Evolutionary conservation across 2,113 vertebrate species (phyloP).

Genomic region (Hemichromis elongatus): DNA sequence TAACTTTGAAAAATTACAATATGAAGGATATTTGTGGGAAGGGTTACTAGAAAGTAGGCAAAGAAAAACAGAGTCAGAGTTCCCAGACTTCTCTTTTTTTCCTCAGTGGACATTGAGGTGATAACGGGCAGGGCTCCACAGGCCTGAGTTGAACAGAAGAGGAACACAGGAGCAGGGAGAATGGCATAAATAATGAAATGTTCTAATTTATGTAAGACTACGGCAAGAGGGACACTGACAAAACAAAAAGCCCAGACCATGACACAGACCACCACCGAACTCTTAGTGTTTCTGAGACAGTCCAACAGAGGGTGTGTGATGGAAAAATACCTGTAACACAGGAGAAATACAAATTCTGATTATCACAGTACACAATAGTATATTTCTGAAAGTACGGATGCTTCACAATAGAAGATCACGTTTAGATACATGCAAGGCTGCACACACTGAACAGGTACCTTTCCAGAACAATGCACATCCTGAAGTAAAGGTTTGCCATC

Average conservation of each 20-base stretch:
- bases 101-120: neutral
- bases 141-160: neutral
- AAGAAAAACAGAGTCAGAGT: neutral
- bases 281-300: rapidly evolving
- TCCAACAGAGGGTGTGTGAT: neutral
- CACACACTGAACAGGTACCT: neutral
- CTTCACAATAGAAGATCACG: neutral
- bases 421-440: neutral
- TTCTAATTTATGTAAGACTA: neutral
- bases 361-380: neutral
- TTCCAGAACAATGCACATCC: neutral
- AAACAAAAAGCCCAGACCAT: rapidly evolving
- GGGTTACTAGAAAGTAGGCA: neutral
- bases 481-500: neutral
- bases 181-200: neutral
- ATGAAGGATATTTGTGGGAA: neutral
- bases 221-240: neutral
- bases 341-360: neutral
- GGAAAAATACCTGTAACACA: neutral
- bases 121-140: rapidly evolving
- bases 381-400: rapidly evolving
- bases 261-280: neutral
- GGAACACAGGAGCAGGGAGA: neutral
- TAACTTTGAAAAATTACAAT: neutral
- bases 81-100: neutral